Conservation (phyloP, 2,113 vertebrate genomes). For the Coptodon bakossiorum region DNA sequence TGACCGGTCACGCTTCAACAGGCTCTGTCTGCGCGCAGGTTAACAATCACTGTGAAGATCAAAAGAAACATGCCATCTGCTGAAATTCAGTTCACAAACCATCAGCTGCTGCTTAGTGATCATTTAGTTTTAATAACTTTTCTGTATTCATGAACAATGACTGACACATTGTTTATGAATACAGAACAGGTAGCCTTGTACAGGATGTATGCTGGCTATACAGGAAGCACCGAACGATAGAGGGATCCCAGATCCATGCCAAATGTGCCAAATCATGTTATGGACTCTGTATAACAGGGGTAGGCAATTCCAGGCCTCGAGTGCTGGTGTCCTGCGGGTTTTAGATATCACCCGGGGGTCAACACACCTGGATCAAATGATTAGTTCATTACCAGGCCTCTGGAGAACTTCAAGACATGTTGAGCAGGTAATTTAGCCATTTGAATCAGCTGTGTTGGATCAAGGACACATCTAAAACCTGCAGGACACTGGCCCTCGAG, state of each 20-base stretch:
- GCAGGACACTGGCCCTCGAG: accelerated
- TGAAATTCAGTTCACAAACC: not conserved
- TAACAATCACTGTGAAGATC: not conserved
- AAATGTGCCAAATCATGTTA: not conserved
- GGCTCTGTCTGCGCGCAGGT: not conserved
- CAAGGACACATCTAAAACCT: not conserved
- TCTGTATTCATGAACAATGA: not conserved
- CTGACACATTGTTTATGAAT: not conserved
- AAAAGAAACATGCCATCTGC: not conserved
- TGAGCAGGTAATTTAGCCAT: not conserved
- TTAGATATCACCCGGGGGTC: accelerated
- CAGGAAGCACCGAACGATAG: not conserved
- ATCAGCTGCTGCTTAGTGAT: not conserved
- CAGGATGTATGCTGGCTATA: not conserved
- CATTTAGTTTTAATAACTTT: not conserved
- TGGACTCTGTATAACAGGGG: not conserved
- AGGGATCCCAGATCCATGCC: not conserved
- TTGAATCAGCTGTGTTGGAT: accelerated
- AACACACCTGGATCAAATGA: accelerated
- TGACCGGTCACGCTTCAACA: not conserved
- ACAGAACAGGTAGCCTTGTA: accelerated
- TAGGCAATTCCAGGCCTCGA: accelerated
- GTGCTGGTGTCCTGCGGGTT: accelerated
- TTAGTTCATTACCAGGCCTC: not conserved
- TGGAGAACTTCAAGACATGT: not conserved